A percentile compares a stretch with the other conserved stretches of the same genome.
Evolutionary conservation across 2,113 vertebrate species (phyloP).

Genomic region (Sander lucioperca): DNA sequence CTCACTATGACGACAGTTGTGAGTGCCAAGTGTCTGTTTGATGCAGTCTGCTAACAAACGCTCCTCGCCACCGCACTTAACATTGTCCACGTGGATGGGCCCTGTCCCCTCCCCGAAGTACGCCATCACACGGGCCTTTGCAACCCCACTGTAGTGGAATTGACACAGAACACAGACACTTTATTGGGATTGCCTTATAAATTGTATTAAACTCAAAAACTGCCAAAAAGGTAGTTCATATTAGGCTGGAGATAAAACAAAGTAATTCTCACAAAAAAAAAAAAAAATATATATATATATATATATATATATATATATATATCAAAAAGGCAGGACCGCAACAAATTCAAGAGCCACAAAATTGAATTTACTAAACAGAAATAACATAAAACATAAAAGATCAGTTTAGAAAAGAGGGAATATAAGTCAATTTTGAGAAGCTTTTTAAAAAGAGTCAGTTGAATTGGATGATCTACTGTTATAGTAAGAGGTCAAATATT

Average conservation of each 20-base stretch:
- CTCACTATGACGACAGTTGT: conserved; percentile 97
- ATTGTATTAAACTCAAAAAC: neutral
- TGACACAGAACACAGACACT: conserved; percentile 5
- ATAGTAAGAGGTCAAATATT: neutral
- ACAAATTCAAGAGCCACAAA: neutral
- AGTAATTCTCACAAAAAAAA: neutral
- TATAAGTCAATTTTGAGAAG: neutral
- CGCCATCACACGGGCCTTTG: conserved; percentile 94
- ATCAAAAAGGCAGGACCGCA: no score
- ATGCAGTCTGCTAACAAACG: conserved; percentile 91
- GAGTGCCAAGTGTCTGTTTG: conserved; percentile 90
- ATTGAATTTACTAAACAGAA: neutral
- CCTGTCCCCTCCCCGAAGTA: conserved; percentile 97
- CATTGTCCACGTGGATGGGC: conserved; percentile 93
- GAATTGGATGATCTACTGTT: neutral
- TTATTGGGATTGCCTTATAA: neutral
- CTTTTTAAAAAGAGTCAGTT: no score
- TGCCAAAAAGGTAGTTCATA: neutral
- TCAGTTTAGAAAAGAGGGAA: neutral
- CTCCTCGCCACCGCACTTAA: conserved; percentile 92
- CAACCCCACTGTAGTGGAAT: conserved; percentile 83
- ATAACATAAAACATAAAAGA: neutral
- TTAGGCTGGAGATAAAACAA: neutral
- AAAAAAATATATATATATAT: no score
- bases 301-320: no score